Evolutionary conservation across 2,797 vertebrate genomes (phyloP), one percentile per base, ranked within the genome.

Genomic region (Aplochiton taeniatus): DNA sequence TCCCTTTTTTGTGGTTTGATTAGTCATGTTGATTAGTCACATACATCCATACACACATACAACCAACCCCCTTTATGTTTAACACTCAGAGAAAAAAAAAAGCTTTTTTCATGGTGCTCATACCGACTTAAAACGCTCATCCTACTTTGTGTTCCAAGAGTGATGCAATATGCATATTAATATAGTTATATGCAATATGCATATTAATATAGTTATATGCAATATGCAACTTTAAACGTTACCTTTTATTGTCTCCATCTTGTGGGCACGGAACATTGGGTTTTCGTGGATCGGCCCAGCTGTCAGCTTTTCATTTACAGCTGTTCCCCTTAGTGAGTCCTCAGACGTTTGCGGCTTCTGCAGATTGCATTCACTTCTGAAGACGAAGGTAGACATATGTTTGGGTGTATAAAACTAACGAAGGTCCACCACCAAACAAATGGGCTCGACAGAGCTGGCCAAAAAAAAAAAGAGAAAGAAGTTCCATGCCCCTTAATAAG

Each of bases 301-400:
- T 90, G 87, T 76, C 80, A 78, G 81, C 72, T 71, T 85, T 80
- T 82, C 74, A 69, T 74, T 87, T 86, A 80, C 86, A 91, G 85
- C 87, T 85, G 87, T 86, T 87, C 69, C 69, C 81, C 72, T 81
- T 57, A 16, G n/a, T n/a, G 77, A 86, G 83, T 77, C 80, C 57
- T 82, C 66, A 70, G 62, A 83, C 63, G 14, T 79, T 83, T 83
- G 74, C 80, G 80, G 68, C 79, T 69, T 76, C 80, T 75, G 83
- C 80, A 80, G 84, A 89, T 87, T 90, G 66, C 77, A 73, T 85
- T 90, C 77, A 82, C 77, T 84, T 83, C 78, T 75, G 73, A 89
- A 81, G 76, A 75, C 68, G 61, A 70, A 82, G 76, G 82, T 80
- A 87, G 90, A 86, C 84, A 88, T 84, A 84, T 88, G 88, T 83